Conservation (phyloP, 2,888 invertebrate species). For the Caenorhabditis becei region DNA sequence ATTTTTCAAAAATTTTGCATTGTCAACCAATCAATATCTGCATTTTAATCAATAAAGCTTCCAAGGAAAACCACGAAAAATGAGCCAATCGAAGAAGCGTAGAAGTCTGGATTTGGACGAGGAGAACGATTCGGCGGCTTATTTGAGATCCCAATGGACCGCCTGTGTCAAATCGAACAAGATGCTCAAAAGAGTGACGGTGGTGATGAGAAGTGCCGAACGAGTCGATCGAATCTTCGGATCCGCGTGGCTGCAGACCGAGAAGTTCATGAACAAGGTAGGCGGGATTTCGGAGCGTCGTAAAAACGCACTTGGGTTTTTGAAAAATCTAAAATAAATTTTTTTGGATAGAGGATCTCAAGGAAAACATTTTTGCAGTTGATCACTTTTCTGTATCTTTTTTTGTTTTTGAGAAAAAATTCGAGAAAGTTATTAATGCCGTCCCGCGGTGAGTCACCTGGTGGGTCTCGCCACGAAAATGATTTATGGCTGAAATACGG, state of each 20-base stretch:
- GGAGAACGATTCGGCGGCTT: slow-evolving; percentile 27
- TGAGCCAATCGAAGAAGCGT: slow-evolving; percentile 35
- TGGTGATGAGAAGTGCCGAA: slow-evolving; percentile 64
- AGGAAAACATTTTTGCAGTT: too few relatives aligned
- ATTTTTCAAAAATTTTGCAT: too few relatives aligned
- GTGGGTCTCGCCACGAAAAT: too few relatives aligned
- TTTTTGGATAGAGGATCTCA: too few relatives aligned
- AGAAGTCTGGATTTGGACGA: slow-evolving; percentile 49
- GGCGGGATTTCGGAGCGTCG: neutral
- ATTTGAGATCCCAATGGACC: slow-evolving; percentile 42
- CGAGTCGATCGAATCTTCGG: slow-evolving; percentile 61
- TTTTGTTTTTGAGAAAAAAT: too few relatives aligned
- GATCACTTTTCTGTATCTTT: too few relatives aligned
- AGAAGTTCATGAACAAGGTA: slow-evolving; percentile 55
- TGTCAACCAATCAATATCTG: too few relatives aligned
- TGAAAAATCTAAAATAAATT: too few relatives aligned
- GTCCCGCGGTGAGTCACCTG: too few relatives aligned
- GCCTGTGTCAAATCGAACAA: slow-evolving; percentile 45
- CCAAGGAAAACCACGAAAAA: neutral
- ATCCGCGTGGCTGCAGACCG: slow-evolving; percentile 41
- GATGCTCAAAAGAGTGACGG: slow-evolving; percentile 43
- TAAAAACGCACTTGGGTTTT: neutral
- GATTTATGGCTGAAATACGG: too few relatives aligned
- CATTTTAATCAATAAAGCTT: neutral
- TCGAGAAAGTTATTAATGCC: too few relatives aligned